A percentile compares a stretch with the other conserved stretches of the same genome.
Evolutionary conservation across 2,113 vertebrate genomes (phyloP).

Genomic region (Orthonyx spaldingii): DNA sequence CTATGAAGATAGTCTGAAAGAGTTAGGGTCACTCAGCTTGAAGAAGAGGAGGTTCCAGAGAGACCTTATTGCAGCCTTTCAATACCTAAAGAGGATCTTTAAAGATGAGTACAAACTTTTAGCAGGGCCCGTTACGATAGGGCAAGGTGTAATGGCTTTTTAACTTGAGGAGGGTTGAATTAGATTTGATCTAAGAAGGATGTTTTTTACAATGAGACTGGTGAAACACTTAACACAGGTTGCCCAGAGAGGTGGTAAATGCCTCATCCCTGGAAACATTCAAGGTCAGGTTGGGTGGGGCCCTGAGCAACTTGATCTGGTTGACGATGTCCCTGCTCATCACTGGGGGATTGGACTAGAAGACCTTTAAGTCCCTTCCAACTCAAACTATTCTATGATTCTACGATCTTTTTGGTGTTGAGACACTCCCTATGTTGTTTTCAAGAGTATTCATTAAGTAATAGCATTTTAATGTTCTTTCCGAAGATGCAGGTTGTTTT

Average conservation of each 20-base stretch:
- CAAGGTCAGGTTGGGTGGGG: neutral
- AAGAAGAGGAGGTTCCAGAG: neutral
- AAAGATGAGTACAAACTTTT: neutral
- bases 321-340: neutral
- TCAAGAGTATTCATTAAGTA: neutral
- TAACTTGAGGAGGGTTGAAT: neutral
- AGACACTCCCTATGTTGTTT: neutral
- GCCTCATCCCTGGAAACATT: neutral
- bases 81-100: neutral
- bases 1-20: neutral
- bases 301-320: neutral
- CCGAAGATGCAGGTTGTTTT: neutral
- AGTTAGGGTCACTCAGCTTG: neutral
- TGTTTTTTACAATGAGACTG: neutral
- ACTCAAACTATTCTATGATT: neutral
- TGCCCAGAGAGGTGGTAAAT: neutral
- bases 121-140: accelerated
- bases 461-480: neutral
- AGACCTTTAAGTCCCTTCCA: neutral
- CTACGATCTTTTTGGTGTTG: neutral
- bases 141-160: accelerated
- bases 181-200: neutral
- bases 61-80: neutral
- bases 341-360: neutral
- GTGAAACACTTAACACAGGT: neutral